Conservation (phyloP, 2,797 vertebrate genomes). For the Hybognathus amarus region DNA sequence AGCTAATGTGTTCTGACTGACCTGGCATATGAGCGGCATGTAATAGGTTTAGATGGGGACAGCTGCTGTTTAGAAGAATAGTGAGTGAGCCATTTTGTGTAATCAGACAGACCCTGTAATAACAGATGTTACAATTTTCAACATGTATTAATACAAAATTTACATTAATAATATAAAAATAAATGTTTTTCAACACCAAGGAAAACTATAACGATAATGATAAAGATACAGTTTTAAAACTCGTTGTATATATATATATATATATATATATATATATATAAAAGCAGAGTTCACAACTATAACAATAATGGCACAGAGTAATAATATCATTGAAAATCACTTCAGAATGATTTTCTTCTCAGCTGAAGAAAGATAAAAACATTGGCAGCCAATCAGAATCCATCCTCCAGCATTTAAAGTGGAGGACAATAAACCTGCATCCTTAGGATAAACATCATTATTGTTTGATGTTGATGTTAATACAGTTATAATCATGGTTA, state of each 20-base stretch:
- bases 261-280: too few relatives aligned
- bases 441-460: neutral
- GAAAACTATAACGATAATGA: neutral
- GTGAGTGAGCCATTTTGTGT: constrained; percentile 84
- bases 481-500: neutral
- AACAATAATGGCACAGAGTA: neutral
- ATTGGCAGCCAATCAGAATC: neutral
- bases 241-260: neutral
- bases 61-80: constrained; percentile 79
- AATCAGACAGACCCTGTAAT: constrained; percentile 80
- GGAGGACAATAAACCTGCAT: neutral
- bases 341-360: neutral
- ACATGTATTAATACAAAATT: neutral
- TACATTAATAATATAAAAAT: neutral
- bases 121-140: neutral
- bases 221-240: neutral
- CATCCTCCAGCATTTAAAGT: neutral
- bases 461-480: neutral
- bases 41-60: constrained; percentile 72
- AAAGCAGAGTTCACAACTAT: neutral
- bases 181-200: neutral
- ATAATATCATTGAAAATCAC: neutral
- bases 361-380: neutral
- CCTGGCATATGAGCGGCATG: constrained; percentile 80
- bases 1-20: constrained; percentile 47